Percentiles rank a stretch among this genome's conserved stretches.
Evolutionary conservation across 2,888 invertebrate species (phyloP).

Genomic region (Ormyrus rosae): DNA sequence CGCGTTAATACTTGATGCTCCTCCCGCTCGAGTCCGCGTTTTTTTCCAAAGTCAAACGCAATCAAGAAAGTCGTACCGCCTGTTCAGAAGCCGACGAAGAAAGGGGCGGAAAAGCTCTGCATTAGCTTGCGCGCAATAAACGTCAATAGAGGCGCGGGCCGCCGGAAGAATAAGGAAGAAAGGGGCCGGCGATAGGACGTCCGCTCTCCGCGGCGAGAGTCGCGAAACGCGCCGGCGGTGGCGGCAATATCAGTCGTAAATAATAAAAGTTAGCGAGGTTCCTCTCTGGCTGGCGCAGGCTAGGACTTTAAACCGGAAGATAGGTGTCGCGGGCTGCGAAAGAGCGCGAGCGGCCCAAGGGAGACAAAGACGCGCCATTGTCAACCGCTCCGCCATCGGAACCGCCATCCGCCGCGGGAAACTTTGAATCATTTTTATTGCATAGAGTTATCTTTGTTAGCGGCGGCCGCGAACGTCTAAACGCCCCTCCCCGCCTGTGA

Average conservation of each 20-base stretch:
- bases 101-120: constrained; percentile 20
- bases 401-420: constrained; percentile 76
- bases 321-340: constrained; percentile 70
- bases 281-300: constrained; percentile 70
- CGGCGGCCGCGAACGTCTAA: constrained; percentile 75
- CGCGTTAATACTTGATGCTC: neutral
- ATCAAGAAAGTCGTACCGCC: constrained; percentile 11
- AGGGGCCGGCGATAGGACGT: constrained; percentile 47
- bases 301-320: constrained; percentile 76
- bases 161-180: constrained; percentile 35
- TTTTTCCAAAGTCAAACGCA: constrained; percentile 28
- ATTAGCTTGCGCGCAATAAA: constrained; percentile 37
- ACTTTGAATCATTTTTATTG: constrained; percentile 77
- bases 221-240: constrained; percentile 58
- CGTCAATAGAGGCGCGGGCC: constrained; percentile 32
- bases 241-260: constrained; percentile 76
- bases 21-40: neutral
- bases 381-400: constrained; percentile 75
- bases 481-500: constrained; percentile 60
- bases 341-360: constrained; percentile 58
- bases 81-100: constrained; percentile 6
- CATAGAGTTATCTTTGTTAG: constrained; percentile 76
- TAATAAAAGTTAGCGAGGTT: constrained; percentile 76
- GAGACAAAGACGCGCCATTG: constrained; percentile 76
- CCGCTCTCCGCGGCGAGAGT: constrained; percentile 13